Base-by-base conservation (phyloP, 1,140 invertebrate species). In the Formica exsecta region DNA sequence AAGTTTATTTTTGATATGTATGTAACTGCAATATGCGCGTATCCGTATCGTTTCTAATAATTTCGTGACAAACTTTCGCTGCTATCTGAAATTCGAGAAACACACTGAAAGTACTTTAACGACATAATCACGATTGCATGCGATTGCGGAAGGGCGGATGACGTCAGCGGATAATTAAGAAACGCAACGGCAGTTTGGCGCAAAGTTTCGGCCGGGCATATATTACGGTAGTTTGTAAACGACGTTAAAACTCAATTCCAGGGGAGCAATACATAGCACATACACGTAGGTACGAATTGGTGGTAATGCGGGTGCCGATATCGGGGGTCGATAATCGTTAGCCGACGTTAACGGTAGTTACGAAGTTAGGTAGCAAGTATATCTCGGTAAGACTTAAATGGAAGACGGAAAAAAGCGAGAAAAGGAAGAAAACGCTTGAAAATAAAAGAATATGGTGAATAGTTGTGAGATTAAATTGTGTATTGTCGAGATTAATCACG, bases 241-340 rank as follows among this genome's bases (percentile, higher is more conserved):
- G 79, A 87, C 86, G 66, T 87, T 87, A 73, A 87, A 68, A 57
- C 71, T 71, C 71, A 25, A 88, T 88, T 88, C 44, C 70, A 71
- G 32, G n/a, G 57, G 38, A 73, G 86, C 62, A 66, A 89, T 77
- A 79, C 73, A 38, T 73, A 85, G 59, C 61, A 73, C 71, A 61
- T 44, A 66, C 80, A 73, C 79, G 73, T 61, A 85, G 22, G 32
- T 76, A 73, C 36, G 77, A 64, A 44, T 62, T 71, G 87, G 71
- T 73, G 87, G 87, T 85, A 87, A 77, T n/a, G 79, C 54, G 65
- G 87, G 32, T 83, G 25, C 16, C 87, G 87, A 87, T 89, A 89
- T 89, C 86, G 86, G 29, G 80, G 73, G 59, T 87, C 86, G 86
- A 89, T 89, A 87, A 89, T 87, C 87, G 87, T 89, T 89, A 89